Base-by-base conservation (phyloP, 1,140 invertebrate genomes). In the Triops longicaudatus region DNA sequence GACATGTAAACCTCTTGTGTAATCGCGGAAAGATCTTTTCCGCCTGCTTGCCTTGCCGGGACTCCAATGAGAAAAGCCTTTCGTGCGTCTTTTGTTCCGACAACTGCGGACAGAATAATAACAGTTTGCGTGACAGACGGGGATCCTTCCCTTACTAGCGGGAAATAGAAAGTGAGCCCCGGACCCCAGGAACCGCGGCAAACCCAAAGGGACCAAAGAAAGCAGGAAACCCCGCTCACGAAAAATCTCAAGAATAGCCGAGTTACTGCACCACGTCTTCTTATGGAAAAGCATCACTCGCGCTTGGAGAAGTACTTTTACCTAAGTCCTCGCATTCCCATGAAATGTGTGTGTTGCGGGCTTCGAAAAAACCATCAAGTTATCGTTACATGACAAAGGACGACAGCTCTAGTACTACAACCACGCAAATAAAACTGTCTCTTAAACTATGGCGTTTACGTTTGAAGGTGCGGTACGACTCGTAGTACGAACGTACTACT, bases 81-180 rank as follows among this genome's bases (percentile, higher is more conserved):
- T 63, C 50, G 50, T 63, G 50, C 14, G 50, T 63, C 50, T 22
- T 63, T 63, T 63, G 50, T 63, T 63, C 50, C 50, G 50, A 63
- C 50, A 63, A 63, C 50, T 63, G 50, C 50, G 50, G 50, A 63
- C 50, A 63, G 50, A 63, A 63, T 63, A 63, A 63, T 63, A 63
- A 63, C 50, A 63, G 50, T 63, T 63, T 63, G 50, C 50, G 50
- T 63, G 50, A 63, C 50, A 63, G 50, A 63, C 50, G 50, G 50
- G 50, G 50, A 63, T 63, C 50, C 50, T 63, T 63, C 22, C 22
- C 50, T n/a, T 37, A 22, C 50, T 17, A 9, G 1, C 50, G 14
- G 50, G 50, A 22, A 63, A 63, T 17, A 63, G 50, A 63, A 63
- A 63, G 22, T 6, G n/a, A 4, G 44, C 44, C 44, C 44, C 0